Evolutionary conservation across 1,140 invertebrate genomes (phyloP), one percentile per base, ranked within the genome.

Genomic region (Contarinia nasturtii): DNA sequence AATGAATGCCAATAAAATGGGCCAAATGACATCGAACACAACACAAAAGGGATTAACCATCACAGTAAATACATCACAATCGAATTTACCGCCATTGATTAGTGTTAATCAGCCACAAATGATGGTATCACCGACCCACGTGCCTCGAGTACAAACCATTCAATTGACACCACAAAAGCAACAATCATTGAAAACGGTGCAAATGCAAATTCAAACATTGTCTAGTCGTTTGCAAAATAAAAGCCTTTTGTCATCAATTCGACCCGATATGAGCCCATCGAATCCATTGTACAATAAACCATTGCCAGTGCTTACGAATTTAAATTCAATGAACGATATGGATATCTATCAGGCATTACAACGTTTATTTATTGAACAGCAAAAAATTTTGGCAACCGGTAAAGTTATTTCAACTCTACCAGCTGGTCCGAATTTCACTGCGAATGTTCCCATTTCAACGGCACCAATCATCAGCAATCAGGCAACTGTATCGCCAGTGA

Each of bases 161-260:
- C 73, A 75, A 50, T 54, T 75, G 33, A 74, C 73, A 1, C 69
- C 72, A 0, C 71, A 74, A 48, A 74, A 75, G 57, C 73, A 75
- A 53, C 69, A 70, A 55, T 62, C 68, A 45, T 63, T 77, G 36
- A 71, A 73, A 56, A 68, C 65, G 36, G 72, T 77, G 22, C 75
- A 77, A 57, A 63, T 68, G 54, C 74, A 76, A 56, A 73, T 77
- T 27, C 68, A 73, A 53, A 64, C 65, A 18, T 57, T 77, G 33
- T 67, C 65, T 12, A 58, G 64, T 2, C 67, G 70, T 50, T 57
- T 73, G 51, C 59, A 62, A 27, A 60, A 60, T 46, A 63, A 62
- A 45, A 47, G 53, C 12, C 54, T 61, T 44, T 48, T 60, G 33
- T 51, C 55, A 7, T 55, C 53, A 17, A 45, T 53, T 37, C 53